Conservation (phyloP, 2,888 invertebrate species). For the Pardosa pseudoannulata region DNA sequence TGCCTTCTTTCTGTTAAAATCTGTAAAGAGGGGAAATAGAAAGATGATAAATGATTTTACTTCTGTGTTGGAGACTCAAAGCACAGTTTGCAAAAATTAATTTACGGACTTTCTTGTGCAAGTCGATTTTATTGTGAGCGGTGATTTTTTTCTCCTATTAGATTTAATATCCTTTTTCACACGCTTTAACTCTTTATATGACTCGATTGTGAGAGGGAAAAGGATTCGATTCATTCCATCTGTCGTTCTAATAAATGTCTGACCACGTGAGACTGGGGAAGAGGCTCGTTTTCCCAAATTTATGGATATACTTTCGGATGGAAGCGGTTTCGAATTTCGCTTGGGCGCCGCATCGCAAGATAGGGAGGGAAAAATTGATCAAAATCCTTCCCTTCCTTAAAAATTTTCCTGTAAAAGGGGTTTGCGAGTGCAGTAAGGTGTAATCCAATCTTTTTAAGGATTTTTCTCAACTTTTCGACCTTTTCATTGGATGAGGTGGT, state of each 20-base stretch:
- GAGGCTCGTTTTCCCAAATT: constrained; percentile 11
- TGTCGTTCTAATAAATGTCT: background rate
- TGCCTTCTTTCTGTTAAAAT: too few species aligned
- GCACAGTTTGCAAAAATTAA: too few species aligned
- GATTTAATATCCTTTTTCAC: too few species aligned
- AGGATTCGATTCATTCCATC: background rate
- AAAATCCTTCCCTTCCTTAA: background rate
- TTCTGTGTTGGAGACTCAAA: too few species aligned
- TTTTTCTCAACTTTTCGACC: constrained; percentile 17
- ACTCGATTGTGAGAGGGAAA: too few species aligned
- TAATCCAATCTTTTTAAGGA: constrained; percentile 14
- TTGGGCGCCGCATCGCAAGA: too few species aligned
- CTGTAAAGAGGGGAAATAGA: too few species aligned
- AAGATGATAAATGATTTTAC: too few species aligned
- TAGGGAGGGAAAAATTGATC: background rate
- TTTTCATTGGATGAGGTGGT: constrained; percentile 3
- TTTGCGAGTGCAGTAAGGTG: constrained; percentile 9
- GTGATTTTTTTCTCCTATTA: too few species aligned
- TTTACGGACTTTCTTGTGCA: too few species aligned
- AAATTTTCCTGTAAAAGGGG: background rate
- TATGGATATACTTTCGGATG: background rate
- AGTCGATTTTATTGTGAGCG: too few species aligned
- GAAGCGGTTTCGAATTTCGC: background rate
- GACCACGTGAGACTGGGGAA: background rate
- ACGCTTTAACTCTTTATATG: too few species aligned